Evolutionary conservation across 2,888 invertebrate species (phyloP).

Genomic region (Cryptosula pallasiana): DNA sequence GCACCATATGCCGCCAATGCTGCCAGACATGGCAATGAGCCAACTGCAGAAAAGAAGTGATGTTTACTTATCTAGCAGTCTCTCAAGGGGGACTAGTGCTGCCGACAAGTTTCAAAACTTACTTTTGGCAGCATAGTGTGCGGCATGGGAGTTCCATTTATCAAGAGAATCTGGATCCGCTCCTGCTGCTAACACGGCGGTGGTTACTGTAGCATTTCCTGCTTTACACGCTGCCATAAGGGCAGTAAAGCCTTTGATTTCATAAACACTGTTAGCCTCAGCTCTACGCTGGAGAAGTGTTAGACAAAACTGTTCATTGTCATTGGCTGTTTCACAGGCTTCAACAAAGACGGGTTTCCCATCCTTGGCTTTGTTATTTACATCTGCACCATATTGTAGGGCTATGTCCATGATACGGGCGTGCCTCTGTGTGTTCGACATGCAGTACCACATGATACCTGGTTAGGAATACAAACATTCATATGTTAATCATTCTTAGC

Average conservation of each 20-base stretch:
- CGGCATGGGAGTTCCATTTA: slow-evolving; percentile 41
- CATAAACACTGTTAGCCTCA: slow-evolving; percentile 45
- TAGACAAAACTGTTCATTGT: slow-evolving; percentile 50
- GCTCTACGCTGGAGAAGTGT: slow-evolving; percentile 46
- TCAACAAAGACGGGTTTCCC: slow-evolving; percentile 46
- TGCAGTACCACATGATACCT: slow-evolving; percentile 51
- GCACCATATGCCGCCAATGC: slow-evolving; percentile 49
- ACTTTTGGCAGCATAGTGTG: slow-evolving; percentile 49
- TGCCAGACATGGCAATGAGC: slow-evolving; percentile 30
- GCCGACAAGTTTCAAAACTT: no score
- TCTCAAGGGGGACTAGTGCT: no score
- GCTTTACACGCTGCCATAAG: slow-evolving; percentile 50
- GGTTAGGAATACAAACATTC: slow-evolving; percentile 24
- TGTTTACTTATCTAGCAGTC: no score
- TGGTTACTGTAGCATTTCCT: slow-evolving; percentile 47
- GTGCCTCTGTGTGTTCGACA: slow-evolving; percentile 50
- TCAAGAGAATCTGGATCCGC: slow-evolving; percentile 36
- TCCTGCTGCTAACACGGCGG: slow-evolving; percentile 44
- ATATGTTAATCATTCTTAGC: not conserved
- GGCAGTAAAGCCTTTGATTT: slow-evolving; percentile 42
- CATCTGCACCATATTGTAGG: slow-evolving; percentile 46
- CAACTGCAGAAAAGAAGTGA: slow-evolving; percentile 21
- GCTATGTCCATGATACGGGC: slow-evolving; percentile 48
- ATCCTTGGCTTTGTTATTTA: slow-evolving; percentile 47
- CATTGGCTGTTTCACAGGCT: slow-evolving; percentile 49